Evolutionary conservation across 2,888 invertebrate species (phyloP), one percentile per base, ranked within the genome.

Genomic region (Drosophila niveifrons): DNA sequence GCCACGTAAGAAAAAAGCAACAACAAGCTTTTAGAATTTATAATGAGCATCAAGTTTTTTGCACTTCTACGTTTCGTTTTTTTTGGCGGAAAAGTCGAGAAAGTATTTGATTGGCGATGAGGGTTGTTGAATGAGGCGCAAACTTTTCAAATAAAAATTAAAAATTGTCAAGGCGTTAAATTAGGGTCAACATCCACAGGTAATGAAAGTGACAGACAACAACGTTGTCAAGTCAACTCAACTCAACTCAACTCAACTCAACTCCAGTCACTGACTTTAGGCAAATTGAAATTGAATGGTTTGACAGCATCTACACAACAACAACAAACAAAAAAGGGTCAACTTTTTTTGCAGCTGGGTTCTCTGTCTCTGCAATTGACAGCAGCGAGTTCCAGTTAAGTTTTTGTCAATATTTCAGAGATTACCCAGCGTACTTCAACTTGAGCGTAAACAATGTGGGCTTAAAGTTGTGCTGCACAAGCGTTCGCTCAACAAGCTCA

Each of bases 121-220:
- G 74, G 78, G 73, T 68, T 64, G 66, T 68, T 64, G 69, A 64
- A 61, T 51, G 66, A 78, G 78, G 61, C 65, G 73, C 51, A 73
- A 89, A 90, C 69, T 90, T 88, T 86, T 83, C 78, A 83, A 88
- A 90, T 83, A 86, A 90, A 86, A 89, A 90, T 86, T 86, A 80
- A 76, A 88, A 86, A 87, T 86, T 90, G 78, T 74, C 84, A 90
- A 83, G 84, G 87, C 89, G 89, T 88, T 83, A 86, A 86, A 86
- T 90, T 90, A 83, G 89, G 90, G 87, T 86, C 86, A 63, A 41
- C 36, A 13, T 34, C 18, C 10, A 50, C 81, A 69, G 56, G 68
- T 63, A 64, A 67, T 50, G 50, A 65, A 66, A 63, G 63, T 34
- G 31, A 57, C 18, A 31, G 34, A 44, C 11, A 57, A 46, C 28